Percentiles rank a stretch among this genome's conserved stretches.
phyloP scores from a whole-genome alignment of 2,113 vertebrate species.

The Zootoca vivipara region DNA sequence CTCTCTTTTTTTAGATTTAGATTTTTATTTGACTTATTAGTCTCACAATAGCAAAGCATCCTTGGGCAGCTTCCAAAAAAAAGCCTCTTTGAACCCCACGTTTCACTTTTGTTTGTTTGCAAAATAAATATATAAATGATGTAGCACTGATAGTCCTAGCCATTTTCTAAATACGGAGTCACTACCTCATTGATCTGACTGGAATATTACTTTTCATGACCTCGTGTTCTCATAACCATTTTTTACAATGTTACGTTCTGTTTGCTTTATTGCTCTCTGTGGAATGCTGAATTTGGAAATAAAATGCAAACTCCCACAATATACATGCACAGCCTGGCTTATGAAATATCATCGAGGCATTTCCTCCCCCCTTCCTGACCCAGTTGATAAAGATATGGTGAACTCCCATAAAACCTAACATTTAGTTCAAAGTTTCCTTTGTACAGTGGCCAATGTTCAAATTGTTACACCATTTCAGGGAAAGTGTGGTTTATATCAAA shows the following conservation, averaged over 20 bases:
- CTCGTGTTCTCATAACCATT: not conserved
- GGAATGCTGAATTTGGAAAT: constrained; percentile 17
- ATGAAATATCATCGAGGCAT: rapidly evolving
- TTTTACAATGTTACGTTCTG: not conserved
- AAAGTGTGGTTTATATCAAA: constrained; percentile 29
- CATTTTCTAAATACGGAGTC: not conserved
- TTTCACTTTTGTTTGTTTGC: not conserved
- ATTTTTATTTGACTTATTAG: no score
- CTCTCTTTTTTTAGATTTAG: no score
- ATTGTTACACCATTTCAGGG: not conserved
- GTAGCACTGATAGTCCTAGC: not conserved
- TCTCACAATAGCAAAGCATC: not conserved
- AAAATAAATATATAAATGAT: not conserved
- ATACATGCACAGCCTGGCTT: constrained; percentile 21
- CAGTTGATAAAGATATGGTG: constrained; percentile 10
- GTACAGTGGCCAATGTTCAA: not conserved
- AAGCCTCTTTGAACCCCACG: not conserved
- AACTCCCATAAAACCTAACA: not conserved
- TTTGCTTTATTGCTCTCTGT: constrained; percentile 21
- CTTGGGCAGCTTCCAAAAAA: not conserved
- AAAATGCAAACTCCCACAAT: not conserved
- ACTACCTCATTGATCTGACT: not conserved
- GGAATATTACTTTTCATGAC: not conserved
- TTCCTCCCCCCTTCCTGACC: constrained; percentile 15
- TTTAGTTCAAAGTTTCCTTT: constrained; percentile 33